These are phyloP conservation scores for Acestrorhynchus altus DNA, from an alignment of 2,797 vertebrate species.

Conservation along the genomic window DNA sequence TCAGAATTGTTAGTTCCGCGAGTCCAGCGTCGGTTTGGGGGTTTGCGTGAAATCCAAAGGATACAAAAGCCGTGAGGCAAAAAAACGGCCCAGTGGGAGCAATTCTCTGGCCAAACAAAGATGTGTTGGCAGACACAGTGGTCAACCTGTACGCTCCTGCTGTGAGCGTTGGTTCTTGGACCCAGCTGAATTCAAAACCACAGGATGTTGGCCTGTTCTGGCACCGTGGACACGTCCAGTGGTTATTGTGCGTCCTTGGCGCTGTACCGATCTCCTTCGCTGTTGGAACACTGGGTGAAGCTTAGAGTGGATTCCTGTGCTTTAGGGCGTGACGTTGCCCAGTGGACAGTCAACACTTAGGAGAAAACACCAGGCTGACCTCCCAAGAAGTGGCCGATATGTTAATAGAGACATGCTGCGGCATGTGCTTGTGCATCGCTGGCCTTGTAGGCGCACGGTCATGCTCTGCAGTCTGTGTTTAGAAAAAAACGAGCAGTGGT, in stretches of 20 bases:
- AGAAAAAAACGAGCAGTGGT: slow-evolving; percentile 1
- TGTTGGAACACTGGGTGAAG: slow-evolving; percentile 50
- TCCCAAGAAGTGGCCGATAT: slow-evolving; percentile 57
- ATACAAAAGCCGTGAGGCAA: not conserved
- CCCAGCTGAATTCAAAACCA: not conserved
- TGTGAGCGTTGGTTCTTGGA: slow-evolving; percentile 15
- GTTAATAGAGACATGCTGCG: slow-evolving; percentile 53
- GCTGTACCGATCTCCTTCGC: slow-evolving; percentile 41
- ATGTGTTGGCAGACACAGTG: not conserved
- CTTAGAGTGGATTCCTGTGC: slow-evolving; percentile 53
- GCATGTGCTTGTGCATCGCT: slow-evolving; percentile 47
- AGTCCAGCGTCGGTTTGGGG: not conserved
- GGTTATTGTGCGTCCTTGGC: slow-evolving; percentile 10
- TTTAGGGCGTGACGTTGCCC: slow-evolving; percentile 54
- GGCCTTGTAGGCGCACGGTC: slow-evolving; percentile 29
- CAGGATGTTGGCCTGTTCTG: slow-evolving; percentile 17
- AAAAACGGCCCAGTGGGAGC: not conserved
- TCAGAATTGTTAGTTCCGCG: not conserved
- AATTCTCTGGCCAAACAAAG: not conserved
- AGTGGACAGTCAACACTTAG: slow-evolving; percentile 50
- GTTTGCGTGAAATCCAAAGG: not conserved
- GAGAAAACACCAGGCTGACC: slow-evolving; percentile 49
- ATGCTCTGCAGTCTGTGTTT: slow-evolving; percentile 37
- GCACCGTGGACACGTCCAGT: not conserved
- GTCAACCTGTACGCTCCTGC: slow-evolving; percentile 1